Base-by-base conservation (phyloP, 1,140 invertebrate genomes). In the Drosophila mauritiana region DNA sequence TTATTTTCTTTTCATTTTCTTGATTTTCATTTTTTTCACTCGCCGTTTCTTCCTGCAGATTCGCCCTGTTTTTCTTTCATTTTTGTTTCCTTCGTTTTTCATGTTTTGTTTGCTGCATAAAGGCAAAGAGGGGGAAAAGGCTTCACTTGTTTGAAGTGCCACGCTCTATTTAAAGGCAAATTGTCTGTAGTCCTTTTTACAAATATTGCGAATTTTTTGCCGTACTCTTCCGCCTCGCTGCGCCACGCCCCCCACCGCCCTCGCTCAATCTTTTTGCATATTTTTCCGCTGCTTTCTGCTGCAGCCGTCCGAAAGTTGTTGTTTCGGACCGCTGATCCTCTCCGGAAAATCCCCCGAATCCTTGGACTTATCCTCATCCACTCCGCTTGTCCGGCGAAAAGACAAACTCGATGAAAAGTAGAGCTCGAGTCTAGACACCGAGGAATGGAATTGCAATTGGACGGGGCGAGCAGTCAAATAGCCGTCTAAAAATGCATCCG, bases 1-100 rank as follows among this genome's bases (percentile, higher is more conserved):
- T 89, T 89, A 89, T 89, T 89, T 89, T 89, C 84, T 89, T 89
- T 89, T 89, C 85, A 89, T 89, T 89, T 89, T 89, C 84, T 89
- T 89, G 84, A 83, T 84, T 88, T 84, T 77, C 67, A 70, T 64
- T 75, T 62, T 62, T 22, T 15, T 62, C 48, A 40, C 31, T 49
- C 39, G 36, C 54, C 27, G 40, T 43, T 42, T 65, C 39, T 49
- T 65, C 36, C 40, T 51, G 37, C 55, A 63, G 54, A 63, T 77
- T 74, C 67, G 48, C 58, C 63, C 65, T 83, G 76, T 83, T 77
- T 64, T 61, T 54, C 45, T 73, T 56, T 55, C 57, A 74, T 52
- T 73, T 53, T 82, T 82, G 36, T 78, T 73, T 36, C 58, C 39
- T 39, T 69, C 54, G n/a, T 62, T 56, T 75, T 75, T 76, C 57